phyloP scores from a whole-genome alignment of 1,140 invertebrate species.

The Galendromus occidentalis region DNA sequence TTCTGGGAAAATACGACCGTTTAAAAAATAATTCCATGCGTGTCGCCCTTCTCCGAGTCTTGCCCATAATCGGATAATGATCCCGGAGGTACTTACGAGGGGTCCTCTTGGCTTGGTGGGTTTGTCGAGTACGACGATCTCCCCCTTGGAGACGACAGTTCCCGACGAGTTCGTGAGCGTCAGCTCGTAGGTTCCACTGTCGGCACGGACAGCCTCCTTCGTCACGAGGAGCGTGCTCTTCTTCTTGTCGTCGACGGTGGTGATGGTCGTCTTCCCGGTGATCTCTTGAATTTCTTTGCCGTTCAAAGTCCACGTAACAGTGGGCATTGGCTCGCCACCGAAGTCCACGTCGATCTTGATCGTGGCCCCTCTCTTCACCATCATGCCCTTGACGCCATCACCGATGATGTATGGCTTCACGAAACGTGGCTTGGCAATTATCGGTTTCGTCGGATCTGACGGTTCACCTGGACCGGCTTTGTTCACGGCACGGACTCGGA shows the following conservation, averaged over 20 bases:
- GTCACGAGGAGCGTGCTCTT: conserved; percentile 74
- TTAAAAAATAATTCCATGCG: too few species aligned
- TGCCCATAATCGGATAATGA: not conserved
- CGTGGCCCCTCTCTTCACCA: conserved; percentile 80
- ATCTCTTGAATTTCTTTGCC: conserved; percentile 51
- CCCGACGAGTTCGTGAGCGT: conserved; percentile 63
- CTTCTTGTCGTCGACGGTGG: conserved; percentile 36
- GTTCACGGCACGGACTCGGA: conserved; percentile 82
- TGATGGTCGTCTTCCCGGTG: conserved; percentile 18
- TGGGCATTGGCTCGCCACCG: conserved; percentile 79
- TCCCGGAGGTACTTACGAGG: conserved; percentile 27
- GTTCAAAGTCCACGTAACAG: conserved; percentile 56
- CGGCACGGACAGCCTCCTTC: conserved; percentile 55
- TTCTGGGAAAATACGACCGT: conserved; percentile 26
- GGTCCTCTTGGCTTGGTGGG: conserved; percentile 64
- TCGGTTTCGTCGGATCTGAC: conserved; percentile 78
- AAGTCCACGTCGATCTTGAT: conserved; percentile 83
- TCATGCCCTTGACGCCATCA: conserved; percentile 57
- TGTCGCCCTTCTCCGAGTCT: too few species aligned
- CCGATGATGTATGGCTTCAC: conserved; percentile 82
- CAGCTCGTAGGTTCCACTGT: conserved; percentile 76
- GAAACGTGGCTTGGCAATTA: conserved; percentile 82
- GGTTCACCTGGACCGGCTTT: conserved; percentile 85
- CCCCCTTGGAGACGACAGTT: conserved; percentile 53
- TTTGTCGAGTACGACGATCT: conserved; percentile 74